These are phyloP conservation scores for Tetrao urogallus DNA, from an alignment of 2,113 vertebrate species.

Conservation along the genomic window DNA sequence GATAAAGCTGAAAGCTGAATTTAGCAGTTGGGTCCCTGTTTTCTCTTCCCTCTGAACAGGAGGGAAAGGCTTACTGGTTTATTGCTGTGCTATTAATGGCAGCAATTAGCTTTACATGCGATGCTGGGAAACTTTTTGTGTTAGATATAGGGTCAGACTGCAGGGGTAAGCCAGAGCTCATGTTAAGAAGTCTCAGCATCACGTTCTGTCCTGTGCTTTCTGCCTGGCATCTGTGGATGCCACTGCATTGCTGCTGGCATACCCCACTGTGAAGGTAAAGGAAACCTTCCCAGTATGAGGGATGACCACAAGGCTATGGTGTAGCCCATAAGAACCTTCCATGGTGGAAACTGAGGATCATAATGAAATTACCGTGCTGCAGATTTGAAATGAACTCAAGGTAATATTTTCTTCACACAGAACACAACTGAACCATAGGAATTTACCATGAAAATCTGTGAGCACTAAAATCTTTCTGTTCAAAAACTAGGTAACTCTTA, in stretches of 20 bases:
- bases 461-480: neutral
- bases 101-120: neutral
- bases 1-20: slow-evolving; percentile 5
- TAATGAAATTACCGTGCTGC: neutral
- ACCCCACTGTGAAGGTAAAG: neutral
- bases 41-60: neutral
- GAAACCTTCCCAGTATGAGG: fast-evolving
- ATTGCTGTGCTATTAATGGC: neutral
- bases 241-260: neutral
- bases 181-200: neutral
- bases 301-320: fast-evolving
- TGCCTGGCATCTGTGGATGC: neutral
- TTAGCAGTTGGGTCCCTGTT: neutral
- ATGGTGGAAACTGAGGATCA: neutral
- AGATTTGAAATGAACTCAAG: neutral
- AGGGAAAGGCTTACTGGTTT: neutral
- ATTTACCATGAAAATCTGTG: neutral
- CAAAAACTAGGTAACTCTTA: neutral
- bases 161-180: neutral
- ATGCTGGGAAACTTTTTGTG: neutral
- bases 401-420: neutral
- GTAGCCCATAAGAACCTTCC: neutral
- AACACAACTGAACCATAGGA: neutral
- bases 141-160: neutral
- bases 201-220: neutral